Percentiles rank a stretch among this genome's conserved stretches.
Conservation (phyloP, 1,140 invertebrate genomes). For the Idris sp. region DNA sequence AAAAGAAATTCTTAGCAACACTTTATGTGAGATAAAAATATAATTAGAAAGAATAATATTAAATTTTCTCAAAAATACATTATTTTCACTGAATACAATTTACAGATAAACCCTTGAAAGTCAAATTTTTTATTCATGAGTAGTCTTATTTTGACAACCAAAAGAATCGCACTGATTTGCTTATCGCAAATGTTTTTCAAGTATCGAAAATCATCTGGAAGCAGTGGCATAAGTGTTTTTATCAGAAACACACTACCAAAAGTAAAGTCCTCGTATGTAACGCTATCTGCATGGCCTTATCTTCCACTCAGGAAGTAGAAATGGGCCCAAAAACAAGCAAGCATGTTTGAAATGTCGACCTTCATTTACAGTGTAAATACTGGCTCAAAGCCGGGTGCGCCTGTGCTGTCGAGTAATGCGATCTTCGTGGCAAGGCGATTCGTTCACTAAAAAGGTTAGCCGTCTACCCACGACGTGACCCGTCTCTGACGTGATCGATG, state of each 20-base stretch:
- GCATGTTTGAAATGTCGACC: conserved; percentile 25
- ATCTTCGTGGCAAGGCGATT: conserved; percentile 60
- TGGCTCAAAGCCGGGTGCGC: conserved; percentile 52
- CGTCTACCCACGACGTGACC: conserved; percentile 51
- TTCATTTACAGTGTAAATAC: conserved; percentile 60
- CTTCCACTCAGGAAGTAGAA: conserved; percentile 51
- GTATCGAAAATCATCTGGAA: conserved; percentile 27
- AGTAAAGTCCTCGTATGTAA: conserved; percentile 20
- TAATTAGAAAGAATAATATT: no score
- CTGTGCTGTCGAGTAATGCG: conserved; percentile 57
- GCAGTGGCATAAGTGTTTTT: conserved; percentile 25
- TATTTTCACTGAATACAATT: no score
- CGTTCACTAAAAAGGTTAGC: conserved; percentile 60
- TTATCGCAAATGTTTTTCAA: conserved; percentile 20
- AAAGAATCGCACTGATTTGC: conserved; percentile 21
- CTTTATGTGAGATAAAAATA: no score
- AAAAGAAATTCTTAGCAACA: no score
- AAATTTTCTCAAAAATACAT: no score
- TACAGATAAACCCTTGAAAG: no score
- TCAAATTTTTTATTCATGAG: conserved; percentile 16
- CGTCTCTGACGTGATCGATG: conserved; percentile 58
- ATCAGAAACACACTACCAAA: conserved; percentile 22
- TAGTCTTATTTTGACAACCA: conserved; percentile 10
- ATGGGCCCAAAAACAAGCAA: conserved; percentile 55
- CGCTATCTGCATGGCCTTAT: conserved; percentile 47